Base-by-base conservation (phyloP, 2,888 invertebrate genomes). In the Pecten maximus region DNA sequence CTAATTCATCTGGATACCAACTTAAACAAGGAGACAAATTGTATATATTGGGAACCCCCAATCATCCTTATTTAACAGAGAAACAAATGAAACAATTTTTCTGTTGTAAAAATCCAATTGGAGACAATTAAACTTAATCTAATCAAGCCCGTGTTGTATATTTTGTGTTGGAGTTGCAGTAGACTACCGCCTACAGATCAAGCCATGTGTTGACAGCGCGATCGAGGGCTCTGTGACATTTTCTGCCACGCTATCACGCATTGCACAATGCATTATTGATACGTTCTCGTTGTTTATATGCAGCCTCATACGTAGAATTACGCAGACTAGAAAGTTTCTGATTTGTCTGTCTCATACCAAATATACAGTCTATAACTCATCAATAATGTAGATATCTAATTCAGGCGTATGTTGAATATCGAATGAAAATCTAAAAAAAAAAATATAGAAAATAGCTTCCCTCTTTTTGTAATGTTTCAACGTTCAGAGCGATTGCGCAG, bases 331-430 rank as follows among this genome's bases (percentile, higher is more conserved):
- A 35, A 28, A 74, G 3, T 35, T 74, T 28, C 74, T 74, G 74
- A 74, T 35, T 1, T 74, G 35, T 6, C 6, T 28, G 74, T 74
- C 74, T 35, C 6, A 74, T 10, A 74, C 74, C 0, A 74, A 12
- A 35, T 74, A 74, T 74, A 35, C 74, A 35, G 12, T 35, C 28
- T 74, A 74, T 74, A 35, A 74, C 28, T 74, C 6, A 74, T 74
- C 74, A 74, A 74, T 74, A 35, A 35, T 74, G 74, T 23, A 74
- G 4, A 74, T 28, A 74, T 74, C 74, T 74, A 74, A 74, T 74
- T 35, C 35, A 35, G 23, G 28, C 35, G 19, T 35, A 23, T 35
- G 10, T 35, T 74, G 10, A 35, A 74, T 74, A 35, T 35, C 74
- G 35, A 74, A 74, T 8, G 74, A 74, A 74, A 35, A 28, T 74